A percentile compares a stretch with the other conserved stretches of the same genome.
These are phyloP conservation scores for Teleopsis dalmanni DNA, from an alignment of 1,140 invertebrate species.

Conservation along the genomic window DNA sequence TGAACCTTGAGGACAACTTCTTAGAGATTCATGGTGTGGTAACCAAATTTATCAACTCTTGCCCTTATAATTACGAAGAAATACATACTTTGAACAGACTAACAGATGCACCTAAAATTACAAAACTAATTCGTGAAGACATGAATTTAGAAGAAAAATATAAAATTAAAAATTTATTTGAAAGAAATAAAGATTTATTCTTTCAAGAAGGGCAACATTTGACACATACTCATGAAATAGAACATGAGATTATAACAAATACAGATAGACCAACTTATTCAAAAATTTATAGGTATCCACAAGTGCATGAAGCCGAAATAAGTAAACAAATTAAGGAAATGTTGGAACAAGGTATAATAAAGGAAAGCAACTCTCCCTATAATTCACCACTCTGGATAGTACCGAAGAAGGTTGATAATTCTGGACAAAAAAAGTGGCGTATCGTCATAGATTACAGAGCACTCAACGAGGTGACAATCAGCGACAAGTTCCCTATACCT, in stretches of 20 bases:
- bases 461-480: constrained; percentile 36
- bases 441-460: constrained; percentile 42
- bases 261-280: constrained; percentile 17
- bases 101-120: not conserved
- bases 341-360: constrained; percentile 42
- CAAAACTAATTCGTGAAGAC: not conserved
- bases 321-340: constrained; percentile 35
- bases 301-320: constrained; percentile 41
- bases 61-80: constrained; percentile 2
- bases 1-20: not conserved
- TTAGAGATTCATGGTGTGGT: constrained; percentile 2
- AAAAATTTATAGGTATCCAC: constrained; percentile 32
- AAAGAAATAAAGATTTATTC: constrained; percentile 1
- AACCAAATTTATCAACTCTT: not conserved
- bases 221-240: constrained; percentile 3
- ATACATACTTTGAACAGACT: not conserved
- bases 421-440: constrained; percentile 39
- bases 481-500: constrained; percentile 46
- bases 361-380: constrained; percentile 30
- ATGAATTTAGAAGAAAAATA: not conserved
- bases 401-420: constrained; percentile 38
- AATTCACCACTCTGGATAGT: constrained; percentile 40
- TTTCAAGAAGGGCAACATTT: constrained; percentile 6
- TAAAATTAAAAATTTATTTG: not conserved
- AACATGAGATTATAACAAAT: constrained; percentile 27